Base-by-base conservation (phyloP, 2,888 invertebrate species). In the Eupithecia subfuscata region DNA sequence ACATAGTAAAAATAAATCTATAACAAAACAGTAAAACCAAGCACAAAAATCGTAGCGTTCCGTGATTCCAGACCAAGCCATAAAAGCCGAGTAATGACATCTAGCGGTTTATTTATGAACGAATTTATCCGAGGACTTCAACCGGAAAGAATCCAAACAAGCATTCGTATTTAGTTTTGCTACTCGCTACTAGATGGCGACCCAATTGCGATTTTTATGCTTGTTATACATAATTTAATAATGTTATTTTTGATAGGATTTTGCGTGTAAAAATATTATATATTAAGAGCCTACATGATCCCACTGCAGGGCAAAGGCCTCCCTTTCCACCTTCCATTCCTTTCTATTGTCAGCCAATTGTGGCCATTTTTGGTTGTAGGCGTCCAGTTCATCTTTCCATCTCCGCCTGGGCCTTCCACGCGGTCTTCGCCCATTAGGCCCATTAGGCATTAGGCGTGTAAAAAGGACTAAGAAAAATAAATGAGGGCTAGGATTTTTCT, bases 111-210 rank as follows among this genome's bases (percentile, higher is more conserved):
- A 5, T 16, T 16, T 11, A 34, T 0, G 14, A 70, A 70, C 69
- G 43, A 16, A 67, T 63, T 30, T 6, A 40, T 22, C 63, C 18
- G 34, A 11, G 9, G 43, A n/a, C 22, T 5, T 43, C 22, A n/a
- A n/a, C n/a, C 12, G 40, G n/a, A 56, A 11, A 3, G 1, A 9
- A 40, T 9, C 1, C 9, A 64, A 34, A 18, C 18, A 2, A 6
- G 11, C 37, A 67, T 14, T 25, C 5, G 25, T 68, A 43, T 12
- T 12, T n/a, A 71, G 71, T 70, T 70, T 48, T 30, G 43, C 75
- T 74, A 76, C 64, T 79, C 40, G 34, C n/a, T 45, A 14, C 64
- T 70, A 79, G 79, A 69, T 71, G 69, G 56, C 70, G 45, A 37
- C 52, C 2, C 16, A n/a, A 67, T 43, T 6, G 7, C 11, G 45